Percentiles rank a stretch among this genome's conserved stretches.
Evolutionary conservation across 1,140 invertebrate genomes (phyloP).

Genomic region (Zophobas morio): DNA sequence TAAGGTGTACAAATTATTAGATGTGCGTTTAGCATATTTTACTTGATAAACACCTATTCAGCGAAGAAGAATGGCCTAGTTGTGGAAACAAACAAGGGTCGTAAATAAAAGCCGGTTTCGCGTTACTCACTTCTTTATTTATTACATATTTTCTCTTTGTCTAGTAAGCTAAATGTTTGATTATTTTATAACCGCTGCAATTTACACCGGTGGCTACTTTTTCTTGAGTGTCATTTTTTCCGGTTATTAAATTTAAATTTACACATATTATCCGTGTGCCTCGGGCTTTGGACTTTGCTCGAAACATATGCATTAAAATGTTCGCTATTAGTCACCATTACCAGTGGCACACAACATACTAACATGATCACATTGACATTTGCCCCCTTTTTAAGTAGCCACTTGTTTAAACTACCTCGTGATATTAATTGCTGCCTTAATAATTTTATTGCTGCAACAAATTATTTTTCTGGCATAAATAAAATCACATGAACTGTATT

Average conservation of each 20-base stretch:
- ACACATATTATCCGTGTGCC: neutral
- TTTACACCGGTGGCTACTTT: too few species aligned
- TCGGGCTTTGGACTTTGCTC: neutral
- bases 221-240: too few species aligned
- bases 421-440: slow-evolving; percentile 24
- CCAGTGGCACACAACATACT: slow-evolving; percentile 34
- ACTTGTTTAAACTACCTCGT: slow-evolving; percentile 41
- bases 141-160: too few species aligned
- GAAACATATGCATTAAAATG: neutral
- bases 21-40: neutral
- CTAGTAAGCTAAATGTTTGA: too few species aligned
- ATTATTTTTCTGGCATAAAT: slow-evolving; percentile 31
- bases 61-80: too few species aligned
- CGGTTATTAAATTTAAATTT: too few species aligned
- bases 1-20: slow-evolving; percentile 8
- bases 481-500: slow-evolving; percentile 27
- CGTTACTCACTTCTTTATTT: too few species aligned
- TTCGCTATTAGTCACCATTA: slow-evolving; percentile 25
- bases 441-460: slow-evolving; percentile 25
- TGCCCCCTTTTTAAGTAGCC: slow-evolving; percentile 39
- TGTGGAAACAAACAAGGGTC: too few species aligned
- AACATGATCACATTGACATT: slow-evolving; percentile 20
- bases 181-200: too few species aligned
- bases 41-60: neutral
- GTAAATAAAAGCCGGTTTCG: too few species aligned